phyloP scores from a whole-genome alignment of 2,113 vertebrate species.

The Stegastes partitus region DNA sequence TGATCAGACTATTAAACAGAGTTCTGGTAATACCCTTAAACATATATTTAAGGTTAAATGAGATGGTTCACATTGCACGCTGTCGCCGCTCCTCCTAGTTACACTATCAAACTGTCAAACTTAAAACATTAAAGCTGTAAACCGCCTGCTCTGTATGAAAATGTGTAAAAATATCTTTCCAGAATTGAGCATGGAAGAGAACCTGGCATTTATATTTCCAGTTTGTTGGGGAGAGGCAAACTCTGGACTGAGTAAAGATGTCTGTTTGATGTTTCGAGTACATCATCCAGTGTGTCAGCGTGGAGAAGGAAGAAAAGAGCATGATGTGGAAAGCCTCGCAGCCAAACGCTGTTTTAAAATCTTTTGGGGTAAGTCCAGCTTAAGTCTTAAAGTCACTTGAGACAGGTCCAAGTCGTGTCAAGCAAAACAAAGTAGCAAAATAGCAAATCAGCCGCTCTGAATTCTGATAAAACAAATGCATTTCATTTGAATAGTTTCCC shows the following conservation, averaged over 20 bases:
- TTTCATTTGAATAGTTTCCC: constrained; percentile 15
- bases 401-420: not conserved
- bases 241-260: constrained; percentile 34
- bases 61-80: constrained; percentile 3
- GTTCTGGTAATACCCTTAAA: constrained; percentile 32
- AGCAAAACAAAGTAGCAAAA: constrained; percentile 10
- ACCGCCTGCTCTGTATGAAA: constrained; percentile 10
- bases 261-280: constrained; percentile 44
- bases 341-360: constrained; percentile 35
- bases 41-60: constrained; percentile 29
- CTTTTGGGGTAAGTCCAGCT: constrained; percentile 19
- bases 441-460: not conserved
- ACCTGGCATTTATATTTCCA: constrained; percentile 23
- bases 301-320: constrained; percentile 22
- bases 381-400: constrained; percentile 24
- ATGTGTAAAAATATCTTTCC: not conserved
- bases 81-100: constrained; percentile 29
- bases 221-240: constrained; percentile 9
- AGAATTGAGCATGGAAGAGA: constrained; percentile 2
- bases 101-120: constrained; percentile 30
- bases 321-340: constrained; percentile 19
- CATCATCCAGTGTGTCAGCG: constrained; percentile 27
- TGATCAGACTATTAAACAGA: constrained; percentile 30
- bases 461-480: too few species aligned
- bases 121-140: constrained; percentile 22